Conservation (phyloP, 2,888 invertebrate genomes). For the Terebella lapidaria region DNA sequence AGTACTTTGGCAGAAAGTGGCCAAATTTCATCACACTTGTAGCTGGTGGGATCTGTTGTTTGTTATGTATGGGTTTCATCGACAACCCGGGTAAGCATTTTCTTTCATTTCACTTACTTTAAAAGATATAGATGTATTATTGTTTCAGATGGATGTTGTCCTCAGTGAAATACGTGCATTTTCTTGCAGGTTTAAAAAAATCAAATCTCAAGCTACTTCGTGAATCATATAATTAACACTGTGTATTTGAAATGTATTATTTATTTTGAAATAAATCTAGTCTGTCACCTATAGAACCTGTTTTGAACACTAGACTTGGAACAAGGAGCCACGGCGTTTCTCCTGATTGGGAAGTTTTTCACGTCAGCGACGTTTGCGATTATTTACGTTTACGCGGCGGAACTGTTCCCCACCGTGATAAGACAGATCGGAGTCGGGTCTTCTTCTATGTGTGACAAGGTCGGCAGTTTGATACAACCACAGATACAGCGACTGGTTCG, state of each 20-base stretch:
- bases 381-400: conserved; percentile 19
- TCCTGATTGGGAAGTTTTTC: conserved; percentile 19
- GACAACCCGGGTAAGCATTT: conserved; percentile 10
- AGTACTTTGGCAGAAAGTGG: background rate
- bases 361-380: conserved; percentile 17
- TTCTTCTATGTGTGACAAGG: conserved; percentile 14
- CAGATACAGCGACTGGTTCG: conserved; percentile 12
- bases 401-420: conserved; percentile 24
- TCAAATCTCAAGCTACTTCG: too few relatives aligned
- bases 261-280: too few relatives aligned
- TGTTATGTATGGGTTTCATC: conserved; percentile 11
- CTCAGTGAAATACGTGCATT: too few relatives aligned
- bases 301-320: too few relatives aligned
- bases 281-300: too few relatives aligned
- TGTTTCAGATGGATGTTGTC: too few relatives aligned
- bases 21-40: conserved; percentile 9
- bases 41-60: conserved; percentile 3
- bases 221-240: too few relatives aligned
- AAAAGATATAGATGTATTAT: too few relatives aligned
- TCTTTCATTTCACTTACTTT: too few relatives aligned
- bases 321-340: background rate
- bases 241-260: too few relatives aligned
- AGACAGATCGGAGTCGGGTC: conserved; percentile 17
- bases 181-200: too few relatives aligned
- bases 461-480: conserved; percentile 15